These are phyloP conservation scores for Penaeus japonicus DNA, from an alignment of 1,140 invertebrate genomes.

Conservation along the genomic window DNA sequence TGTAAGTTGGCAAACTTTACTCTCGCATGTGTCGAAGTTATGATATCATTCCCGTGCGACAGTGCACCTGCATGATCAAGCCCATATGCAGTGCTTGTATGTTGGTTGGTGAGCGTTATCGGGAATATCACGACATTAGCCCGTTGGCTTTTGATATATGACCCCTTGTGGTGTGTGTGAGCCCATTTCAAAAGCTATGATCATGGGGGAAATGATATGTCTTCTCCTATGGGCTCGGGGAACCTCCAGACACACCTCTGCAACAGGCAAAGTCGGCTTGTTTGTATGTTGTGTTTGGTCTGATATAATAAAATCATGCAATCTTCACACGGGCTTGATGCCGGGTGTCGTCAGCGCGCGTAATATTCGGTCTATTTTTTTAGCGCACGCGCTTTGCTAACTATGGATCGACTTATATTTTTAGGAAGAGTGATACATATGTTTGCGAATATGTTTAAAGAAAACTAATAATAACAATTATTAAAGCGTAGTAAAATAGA, in stretches of 20 bases:
- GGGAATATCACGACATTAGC: conserved; percentile 14
- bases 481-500: conserved; percentile 20
- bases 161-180: conserved; percentile 4
- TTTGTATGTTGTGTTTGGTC: conserved; percentile 51
- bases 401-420: neutral
- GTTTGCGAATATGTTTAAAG: neutral
- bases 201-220: neutral
- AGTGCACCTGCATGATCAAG: conserved; percentile 4
- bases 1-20: conserved; percentile 41
- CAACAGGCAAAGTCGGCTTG: conserved; percentile 53
- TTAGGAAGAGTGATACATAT: neutral
- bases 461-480: neutral
- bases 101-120: neutral
- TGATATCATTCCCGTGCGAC: conserved; percentile 10
- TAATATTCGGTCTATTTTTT: neutral
- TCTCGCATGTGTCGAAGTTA: conserved; percentile 38
- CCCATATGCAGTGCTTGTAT: neutral
- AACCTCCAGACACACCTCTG: neutral
- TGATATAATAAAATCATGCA: conserved; percentile 56
- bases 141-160: conserved; percentile 44
- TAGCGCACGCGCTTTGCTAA: neutral
- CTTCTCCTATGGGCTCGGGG: neutral
- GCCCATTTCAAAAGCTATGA: neutral
- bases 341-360: neutral
- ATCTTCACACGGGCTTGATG: conserved; percentile 38